phyloP scores from a whole-genome alignment of 2,888 invertebrate species.

The Diaperis boleti region DNA sequence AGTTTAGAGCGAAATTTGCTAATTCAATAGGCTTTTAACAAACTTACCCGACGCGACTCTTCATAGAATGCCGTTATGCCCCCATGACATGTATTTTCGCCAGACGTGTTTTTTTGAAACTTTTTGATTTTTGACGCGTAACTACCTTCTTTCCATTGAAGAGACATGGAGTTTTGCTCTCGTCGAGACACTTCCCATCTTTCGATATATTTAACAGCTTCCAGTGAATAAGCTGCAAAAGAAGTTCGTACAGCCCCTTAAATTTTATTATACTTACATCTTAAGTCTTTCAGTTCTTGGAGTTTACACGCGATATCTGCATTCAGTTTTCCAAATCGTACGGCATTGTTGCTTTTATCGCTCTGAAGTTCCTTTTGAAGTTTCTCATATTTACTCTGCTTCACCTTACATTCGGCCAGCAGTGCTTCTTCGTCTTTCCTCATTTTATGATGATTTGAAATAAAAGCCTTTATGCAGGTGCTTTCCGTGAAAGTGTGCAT shows the following conservation, averaged over 20 bases:
- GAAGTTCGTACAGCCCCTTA: background rate
- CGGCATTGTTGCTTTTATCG: background rate
- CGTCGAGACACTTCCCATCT: slow-evolving; percentile 56
- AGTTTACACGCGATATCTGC: background rate
- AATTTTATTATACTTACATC: background rate
- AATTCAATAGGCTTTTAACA: background rate
- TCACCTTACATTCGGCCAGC: background rate
- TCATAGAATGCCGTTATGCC: background rate
- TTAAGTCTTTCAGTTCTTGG: background rate
- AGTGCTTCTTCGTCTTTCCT: slow-evolving; percentile 22
- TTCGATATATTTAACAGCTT: slow-evolving; percentile 45
- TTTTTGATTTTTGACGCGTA: background rate
- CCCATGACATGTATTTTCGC: slow-evolving; percentile 39
- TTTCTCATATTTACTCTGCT: background rate
- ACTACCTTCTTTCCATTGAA: slow-evolving; percentile 49
- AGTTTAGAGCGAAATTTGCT: no score
- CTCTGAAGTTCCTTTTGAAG: background rate
- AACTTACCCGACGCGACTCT: background rate
- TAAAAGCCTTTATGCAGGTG: background rate
- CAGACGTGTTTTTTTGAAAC: no score
- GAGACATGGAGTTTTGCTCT: slow-evolving; percentile 54
- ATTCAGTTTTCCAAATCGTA: background rate
- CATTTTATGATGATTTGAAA: background rate
- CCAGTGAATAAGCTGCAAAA: background rate
- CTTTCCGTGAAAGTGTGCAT: slow-evolving; percentile 15